Conservation (phyloP, 2,797 vertebrate species). For the Mormyrus proboscirostris region DNA sequence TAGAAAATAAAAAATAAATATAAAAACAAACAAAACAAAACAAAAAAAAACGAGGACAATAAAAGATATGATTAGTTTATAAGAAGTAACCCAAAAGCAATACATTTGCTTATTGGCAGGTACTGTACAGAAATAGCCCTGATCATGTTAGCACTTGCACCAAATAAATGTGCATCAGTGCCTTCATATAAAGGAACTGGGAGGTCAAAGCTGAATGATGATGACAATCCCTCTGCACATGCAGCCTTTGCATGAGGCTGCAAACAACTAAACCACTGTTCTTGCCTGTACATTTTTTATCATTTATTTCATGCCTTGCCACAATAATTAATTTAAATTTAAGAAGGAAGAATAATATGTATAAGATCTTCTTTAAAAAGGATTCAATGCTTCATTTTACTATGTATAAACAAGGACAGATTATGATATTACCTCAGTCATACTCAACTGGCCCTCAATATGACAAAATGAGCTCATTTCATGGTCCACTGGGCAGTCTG, state of each 20-base stretch:
- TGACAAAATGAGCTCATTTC: slow-evolving; percentile 64
- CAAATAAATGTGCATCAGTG: not conserved
- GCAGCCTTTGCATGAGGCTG: not conserved
- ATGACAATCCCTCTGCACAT: not conserved
- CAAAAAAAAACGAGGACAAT: not conserved
- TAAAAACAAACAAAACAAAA: not conserved
- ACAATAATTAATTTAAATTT: not conserved
- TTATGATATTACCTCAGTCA: slow-evolving; percentile 51
- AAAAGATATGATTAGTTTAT: not conserved
- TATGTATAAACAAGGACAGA: slow-evolving; percentile 52
- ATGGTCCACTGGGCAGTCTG: slow-evolving; percentile 53
- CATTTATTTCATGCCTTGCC: not conserved
- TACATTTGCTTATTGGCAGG: not conserved
- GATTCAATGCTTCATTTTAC: slow-evolving; percentile 29
- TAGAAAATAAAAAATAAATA: not conserved
- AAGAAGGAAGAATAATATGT: not conserved
- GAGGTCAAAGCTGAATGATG: not conserved
- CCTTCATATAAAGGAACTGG: not conserved
- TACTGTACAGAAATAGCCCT: not conserved
- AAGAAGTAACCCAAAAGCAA: not conserved
- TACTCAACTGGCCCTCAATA: slow-evolving; percentile 54
- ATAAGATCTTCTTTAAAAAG: slow-evolving; percentile 13
- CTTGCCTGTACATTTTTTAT: not conserved
- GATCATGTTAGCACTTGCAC: not conserved
- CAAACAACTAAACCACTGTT: not conserved